Conservation (phyloP, 2,113 vertebrate species). For the Alexandromys fortis region DNA sequence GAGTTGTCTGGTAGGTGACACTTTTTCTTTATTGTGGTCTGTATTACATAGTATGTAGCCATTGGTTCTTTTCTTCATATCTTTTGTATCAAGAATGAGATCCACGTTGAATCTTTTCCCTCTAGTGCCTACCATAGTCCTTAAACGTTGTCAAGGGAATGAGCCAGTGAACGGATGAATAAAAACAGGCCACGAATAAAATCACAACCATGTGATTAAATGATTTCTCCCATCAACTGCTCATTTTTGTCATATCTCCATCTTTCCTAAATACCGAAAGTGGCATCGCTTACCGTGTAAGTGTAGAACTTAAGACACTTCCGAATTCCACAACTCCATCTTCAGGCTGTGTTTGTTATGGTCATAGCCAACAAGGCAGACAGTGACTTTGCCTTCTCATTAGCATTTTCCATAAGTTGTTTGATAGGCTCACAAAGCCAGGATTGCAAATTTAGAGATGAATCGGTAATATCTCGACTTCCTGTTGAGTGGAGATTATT, state of each 20-base stretch:
- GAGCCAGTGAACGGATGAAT: background rate
- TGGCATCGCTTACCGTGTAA: background rate
- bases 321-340: background rate
- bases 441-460: conserved; percentile 32
- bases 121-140: background rate
- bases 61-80: background rate
- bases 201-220: background rate
- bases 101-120: background rate
- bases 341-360: background rate
- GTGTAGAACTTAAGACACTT: background rate
- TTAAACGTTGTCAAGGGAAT: background rate
- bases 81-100: background rate
- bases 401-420: conserved; percentile 53
- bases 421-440: conserved; percentile 55
- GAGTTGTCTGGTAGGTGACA: background rate
- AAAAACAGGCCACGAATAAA: background rate
- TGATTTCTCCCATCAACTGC: background rate
- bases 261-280: background rate
- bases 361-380: background rate
- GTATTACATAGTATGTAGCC: background rate
- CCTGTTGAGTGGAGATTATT: conserved; percentile 50
- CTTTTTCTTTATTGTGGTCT: background rate
- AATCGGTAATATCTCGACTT: conserved; percentile 45
- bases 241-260: background rate
- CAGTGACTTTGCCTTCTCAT: conserved; percentile 45